Evolutionary conservation across 2,888 invertebrate genomes (phyloP).

Genomic region (Tetragonisca angustula): DNA sequence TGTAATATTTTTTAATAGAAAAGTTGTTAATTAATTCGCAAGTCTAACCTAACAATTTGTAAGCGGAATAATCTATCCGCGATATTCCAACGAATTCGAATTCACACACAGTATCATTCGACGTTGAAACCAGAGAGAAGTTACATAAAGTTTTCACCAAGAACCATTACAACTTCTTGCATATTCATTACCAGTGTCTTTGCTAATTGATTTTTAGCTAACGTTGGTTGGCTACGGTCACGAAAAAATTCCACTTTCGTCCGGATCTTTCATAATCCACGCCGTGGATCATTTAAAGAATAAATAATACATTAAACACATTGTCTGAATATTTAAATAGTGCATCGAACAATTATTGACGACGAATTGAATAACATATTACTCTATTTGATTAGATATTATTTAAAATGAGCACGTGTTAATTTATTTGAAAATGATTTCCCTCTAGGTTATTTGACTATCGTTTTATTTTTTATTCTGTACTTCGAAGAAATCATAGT

Average conservation of each 20-base stretch:
- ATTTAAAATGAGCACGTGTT: too few species aligned
- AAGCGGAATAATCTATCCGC: background rate
- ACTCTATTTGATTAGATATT: too few species aligned
- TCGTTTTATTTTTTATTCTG: too few species aligned
- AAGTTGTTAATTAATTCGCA: background rate
- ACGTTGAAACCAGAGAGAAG: background rate
- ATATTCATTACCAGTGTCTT: constrained; percentile 15
- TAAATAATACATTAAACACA: too few species aligned
- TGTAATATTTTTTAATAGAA: background rate
- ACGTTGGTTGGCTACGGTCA: background rate
- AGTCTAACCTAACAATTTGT: background rate
- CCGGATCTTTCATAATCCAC: too few species aligned
- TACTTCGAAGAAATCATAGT: too few species aligned
- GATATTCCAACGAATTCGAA: background rate
- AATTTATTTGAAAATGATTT: too few species aligned
- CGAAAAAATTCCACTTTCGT: constrained; percentile 20
- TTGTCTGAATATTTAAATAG: too few species aligned
- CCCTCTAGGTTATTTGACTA: too few species aligned
- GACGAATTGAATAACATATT: too few species aligned
- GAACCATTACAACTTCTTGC: constrained; percentile 18
- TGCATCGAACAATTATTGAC: too few species aligned
- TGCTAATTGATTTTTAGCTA: constrained; percentile 26
- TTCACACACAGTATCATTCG: background rate
- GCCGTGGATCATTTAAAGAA: too few species aligned
- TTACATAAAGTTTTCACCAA: constrained; percentile 19